A percentile compares a stretch with the other conserved stretches of the same genome.
These are phyloP conservation scores for Rutilus rutilus DNA, from an alignment of 2,113 vertebrate genomes.

Conservation along the genomic window DNA sequence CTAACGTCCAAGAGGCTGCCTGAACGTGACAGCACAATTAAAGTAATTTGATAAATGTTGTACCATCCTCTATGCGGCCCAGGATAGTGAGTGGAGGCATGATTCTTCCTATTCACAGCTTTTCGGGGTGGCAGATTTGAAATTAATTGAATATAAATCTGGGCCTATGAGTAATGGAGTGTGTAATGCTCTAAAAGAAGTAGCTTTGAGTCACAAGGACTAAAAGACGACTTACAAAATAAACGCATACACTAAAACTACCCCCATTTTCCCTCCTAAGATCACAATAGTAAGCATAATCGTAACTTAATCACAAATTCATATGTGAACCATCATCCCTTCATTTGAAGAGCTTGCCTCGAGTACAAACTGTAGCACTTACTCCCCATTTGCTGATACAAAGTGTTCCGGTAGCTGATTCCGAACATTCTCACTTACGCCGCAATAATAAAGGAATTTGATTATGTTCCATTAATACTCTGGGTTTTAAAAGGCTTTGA, in stretches of 20 bases:
- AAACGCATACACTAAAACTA: slow-evolving; percentile 17
- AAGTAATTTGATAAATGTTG: slow-evolving; percentile 40
- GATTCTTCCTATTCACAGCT: slow-evolving; percentile 24
- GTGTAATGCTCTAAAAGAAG: slow-evolving; percentile 38
- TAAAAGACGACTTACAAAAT: slow-evolving; percentile 36
- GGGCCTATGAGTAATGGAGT: slow-evolving; percentile 44
- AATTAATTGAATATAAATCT: slow-evolving; percentile 54
- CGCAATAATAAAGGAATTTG: slow-evolving; percentile 37
- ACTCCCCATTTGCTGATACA: background rate
- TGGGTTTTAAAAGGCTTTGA: slow-evolving; percentile 67
- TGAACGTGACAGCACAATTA: slow-evolving; percentile 34
- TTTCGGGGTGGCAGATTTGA: slow-evolving; percentile 28
- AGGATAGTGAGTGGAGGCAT: slow-evolving; percentile 5
- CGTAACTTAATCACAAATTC: background rate
- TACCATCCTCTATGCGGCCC: background rate
- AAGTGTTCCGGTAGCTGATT: background rate
- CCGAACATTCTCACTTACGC: background rate
- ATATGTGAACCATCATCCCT: background rate
- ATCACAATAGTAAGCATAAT: background rate
- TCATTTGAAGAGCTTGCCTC: background rate
- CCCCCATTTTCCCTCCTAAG: background rate
- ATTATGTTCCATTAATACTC: slow-evolving; percentile 63
- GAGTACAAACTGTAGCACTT: slow-evolving; percentile 6
- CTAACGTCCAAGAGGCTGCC: slow-evolving; percentile 25
- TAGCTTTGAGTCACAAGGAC: slow-evolving; percentile 36